These are phyloP conservation scores for Dicrostonyx torquatus DNA, from an alignment of 2,797 vertebrate genomes.

Conservation along the genomic window DNA sequence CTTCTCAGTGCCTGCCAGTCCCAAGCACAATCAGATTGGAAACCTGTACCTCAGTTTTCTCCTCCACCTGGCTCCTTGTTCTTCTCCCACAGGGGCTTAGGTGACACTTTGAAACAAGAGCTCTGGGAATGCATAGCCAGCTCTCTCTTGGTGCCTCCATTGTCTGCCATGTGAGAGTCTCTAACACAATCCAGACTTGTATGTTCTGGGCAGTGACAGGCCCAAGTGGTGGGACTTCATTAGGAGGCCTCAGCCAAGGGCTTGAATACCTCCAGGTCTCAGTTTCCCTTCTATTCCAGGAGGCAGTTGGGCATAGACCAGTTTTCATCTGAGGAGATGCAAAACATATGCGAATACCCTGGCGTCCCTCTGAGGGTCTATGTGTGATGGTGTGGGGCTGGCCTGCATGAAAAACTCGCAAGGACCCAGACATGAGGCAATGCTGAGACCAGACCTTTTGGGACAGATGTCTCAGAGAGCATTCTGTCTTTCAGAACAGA, in stretches of 20 bases:
- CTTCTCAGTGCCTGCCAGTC: constrained; percentile 55
- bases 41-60: neutral
- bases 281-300: neutral
- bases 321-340: neutral
- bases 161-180: neutral
- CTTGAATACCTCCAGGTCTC: neutral
- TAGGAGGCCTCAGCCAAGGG: neutral
- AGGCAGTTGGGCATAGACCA: neutral
- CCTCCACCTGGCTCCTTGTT: neutral
- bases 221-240: accelerated
- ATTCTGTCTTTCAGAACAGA: neutral
- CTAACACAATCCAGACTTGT: neutral
- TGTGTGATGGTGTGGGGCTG: neutral
- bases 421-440: neutral
- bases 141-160: neutral
- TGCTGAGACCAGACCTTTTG: neutral
- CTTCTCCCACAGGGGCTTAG: constrained; percentile 60
- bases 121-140: constrained; percentile 4
- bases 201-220: neutral
- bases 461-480: neutral
- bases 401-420: neutral
- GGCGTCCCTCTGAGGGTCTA: neutral
- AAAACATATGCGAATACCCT: neutral
- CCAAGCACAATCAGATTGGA: constrained; percentile 63
- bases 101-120: constrained; percentile 66